Evolutionary conservation across 1,140 invertebrate species (phyloP), one percentile per base, ranked within the genome.

Genomic region (Copidosoma floridanum): DNA sequence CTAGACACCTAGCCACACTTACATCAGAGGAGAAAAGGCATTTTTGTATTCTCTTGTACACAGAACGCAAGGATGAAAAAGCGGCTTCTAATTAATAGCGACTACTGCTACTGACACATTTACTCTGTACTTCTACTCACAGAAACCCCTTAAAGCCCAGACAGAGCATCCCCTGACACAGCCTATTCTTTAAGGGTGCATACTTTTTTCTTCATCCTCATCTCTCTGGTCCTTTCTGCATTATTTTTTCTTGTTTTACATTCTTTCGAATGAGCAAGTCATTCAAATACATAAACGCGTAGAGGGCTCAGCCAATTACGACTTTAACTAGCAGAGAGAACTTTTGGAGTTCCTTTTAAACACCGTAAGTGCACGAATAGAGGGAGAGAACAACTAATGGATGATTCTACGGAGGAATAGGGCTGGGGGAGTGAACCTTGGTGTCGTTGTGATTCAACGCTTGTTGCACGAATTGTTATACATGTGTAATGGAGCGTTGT

Each of bases 21-120:
- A n/a, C n/a, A n/a, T n/a, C n/a, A n/a, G n/a, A n/a, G n/a, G n/a
- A n/a, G n/a, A n/a, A n/a, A n/a, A n/a, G n/a, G n/a, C n/a, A n/a
- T n/a, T n/a, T n/a, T n/a, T n/a, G n/a, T n/a, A n/a, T n/a, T n/a
- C n/a, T n/a, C n/a, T n/a, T n/a, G n/a, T n/a, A n/a, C n/a, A n/a
- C n/a, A n/a, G n/a, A n/a, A n/a, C n/a, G 26, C 2, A 21, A 37
- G 8, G 47, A 18, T 2, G n/a, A 53, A 12, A 44, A 8, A 26
- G 64, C 66, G 64, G 65, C 58, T 66, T 62, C 65, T 71, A 71
- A 71, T 71, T 71, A 71, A 71, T 71, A 63, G 69, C 59, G 56
- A 59, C 56, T 65, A 57, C 67, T 71, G 69, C 64, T 63, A 56
- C 63, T 71, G 69, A 71, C 69, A 69, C 68, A 65, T 68, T 69